phyloP scores from a whole-genome alignment of 2,797 vertebrate species.

The Muscicapa striata region DNA sequence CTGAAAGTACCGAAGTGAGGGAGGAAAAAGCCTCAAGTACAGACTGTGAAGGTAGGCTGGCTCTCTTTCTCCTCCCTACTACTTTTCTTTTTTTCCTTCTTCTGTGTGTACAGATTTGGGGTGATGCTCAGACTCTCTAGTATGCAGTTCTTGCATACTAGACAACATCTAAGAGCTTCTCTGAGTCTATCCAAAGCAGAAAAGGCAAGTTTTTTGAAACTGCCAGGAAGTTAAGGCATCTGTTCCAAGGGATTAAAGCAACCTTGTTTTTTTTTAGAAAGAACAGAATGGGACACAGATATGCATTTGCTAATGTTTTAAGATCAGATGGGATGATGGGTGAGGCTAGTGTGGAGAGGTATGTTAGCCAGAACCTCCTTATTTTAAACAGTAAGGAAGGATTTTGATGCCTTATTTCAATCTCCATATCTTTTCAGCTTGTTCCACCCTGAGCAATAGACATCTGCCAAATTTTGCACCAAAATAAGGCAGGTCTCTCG shows the following conservation, averaged over 20 bases:
- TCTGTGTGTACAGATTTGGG: background rate
- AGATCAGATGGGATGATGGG: background rate
- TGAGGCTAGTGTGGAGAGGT: background rate
- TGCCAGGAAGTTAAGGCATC: background rate
- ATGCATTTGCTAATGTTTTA: background rate
- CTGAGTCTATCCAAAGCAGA: background rate
- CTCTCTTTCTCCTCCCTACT: background rate
- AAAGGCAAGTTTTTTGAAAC: background rate
- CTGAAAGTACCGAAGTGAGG: background rate
- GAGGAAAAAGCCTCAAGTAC: background rate
- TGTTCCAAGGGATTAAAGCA: background rate
- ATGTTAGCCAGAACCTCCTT: background rate
- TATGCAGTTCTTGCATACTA: background rate
- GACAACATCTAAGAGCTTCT: background rate
- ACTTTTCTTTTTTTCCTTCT: background rate
- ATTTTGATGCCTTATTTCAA: background rate
- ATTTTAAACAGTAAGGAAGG: background rate
- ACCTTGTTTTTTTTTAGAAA: background rate
- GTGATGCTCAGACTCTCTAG: background rate
- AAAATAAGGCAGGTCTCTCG: background rate
- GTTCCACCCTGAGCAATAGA: background rate
- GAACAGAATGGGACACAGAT: background rate
- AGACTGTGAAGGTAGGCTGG: background rate
- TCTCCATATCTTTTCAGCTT: background rate
- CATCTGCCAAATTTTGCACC: background rate